Conservation (phyloP, 2,797 vertebrate species). For the Kryptopterus vitreolus region DNA sequence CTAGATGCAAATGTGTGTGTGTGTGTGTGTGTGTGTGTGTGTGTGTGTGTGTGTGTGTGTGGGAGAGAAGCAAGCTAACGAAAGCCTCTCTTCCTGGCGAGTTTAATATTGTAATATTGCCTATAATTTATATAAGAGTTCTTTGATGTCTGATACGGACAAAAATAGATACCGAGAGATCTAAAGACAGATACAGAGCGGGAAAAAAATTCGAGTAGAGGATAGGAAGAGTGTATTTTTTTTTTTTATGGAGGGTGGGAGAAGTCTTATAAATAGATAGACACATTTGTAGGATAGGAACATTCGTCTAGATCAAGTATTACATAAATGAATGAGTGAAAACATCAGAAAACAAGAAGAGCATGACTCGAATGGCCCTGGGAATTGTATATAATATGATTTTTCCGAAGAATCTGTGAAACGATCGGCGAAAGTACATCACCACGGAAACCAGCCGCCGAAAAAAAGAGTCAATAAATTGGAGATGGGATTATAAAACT, state of each 20-base stretch:
- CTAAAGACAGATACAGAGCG: background rate
- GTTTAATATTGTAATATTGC: background rate
- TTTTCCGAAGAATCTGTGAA: too few species aligned
- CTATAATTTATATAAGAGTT: background rate
- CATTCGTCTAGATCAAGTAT: too few species aligned
- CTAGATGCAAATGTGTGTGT: too few species aligned
- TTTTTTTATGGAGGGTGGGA: too few species aligned
- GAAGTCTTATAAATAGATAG: background rate
- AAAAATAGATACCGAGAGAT: background rate
- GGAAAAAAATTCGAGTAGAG: background rate
- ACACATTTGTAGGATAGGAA: background rate
- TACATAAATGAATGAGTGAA: too few species aligned
- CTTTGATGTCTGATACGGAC: background rate
- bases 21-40: background rate
- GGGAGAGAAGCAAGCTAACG: background rate
- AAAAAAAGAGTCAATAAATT: conserved; percentile 10
- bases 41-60: background rate
- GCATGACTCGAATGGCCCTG: background rate
- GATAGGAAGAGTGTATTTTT: too few species aligned
- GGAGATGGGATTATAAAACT: background rate
- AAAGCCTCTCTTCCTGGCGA: background rate
- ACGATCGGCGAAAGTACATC: conserved; percentile 24
- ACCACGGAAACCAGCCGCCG: conserved; percentile 16
- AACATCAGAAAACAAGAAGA: background rate
- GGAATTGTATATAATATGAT: background rate